Conservation (phyloP, 2,797 vertebrate species). For the Crax fasciolata region DNA sequence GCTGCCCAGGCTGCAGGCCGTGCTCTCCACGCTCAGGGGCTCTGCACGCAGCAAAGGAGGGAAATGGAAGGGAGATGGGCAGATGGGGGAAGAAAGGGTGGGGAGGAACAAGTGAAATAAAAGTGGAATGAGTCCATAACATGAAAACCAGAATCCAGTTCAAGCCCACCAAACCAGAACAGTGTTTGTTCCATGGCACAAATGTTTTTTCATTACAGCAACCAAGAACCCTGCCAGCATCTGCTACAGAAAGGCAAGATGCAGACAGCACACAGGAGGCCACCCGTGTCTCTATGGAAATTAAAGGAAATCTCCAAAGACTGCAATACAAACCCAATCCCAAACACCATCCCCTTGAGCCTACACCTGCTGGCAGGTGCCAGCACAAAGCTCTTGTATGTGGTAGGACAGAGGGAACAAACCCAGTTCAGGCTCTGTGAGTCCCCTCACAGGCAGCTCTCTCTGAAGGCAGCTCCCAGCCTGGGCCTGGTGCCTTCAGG, state of each 20-base stretch:
- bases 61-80: accelerated
- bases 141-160: neutral
- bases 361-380: neutral
- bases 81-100: too few species aligned
- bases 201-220: neutral
- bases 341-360: neutral
- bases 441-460: neutral
- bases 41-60: constrained; percentile 24
- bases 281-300: constrained; percentile 56
- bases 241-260: neutral
- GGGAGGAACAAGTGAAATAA: neutral
- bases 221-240: neutral
- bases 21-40: constrained; percentile 61
- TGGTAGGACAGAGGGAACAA: accelerated
- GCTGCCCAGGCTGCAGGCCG: constrained; percentile 58
- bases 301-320: constrained; percentile 21
- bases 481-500: neutral
- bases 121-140: neutral
- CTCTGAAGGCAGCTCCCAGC: neutral
- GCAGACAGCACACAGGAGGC: constrained; percentile 27
- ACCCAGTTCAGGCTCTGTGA: neutral
- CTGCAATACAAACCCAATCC: neutral
- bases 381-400: neutral
- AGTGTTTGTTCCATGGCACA: neutral
- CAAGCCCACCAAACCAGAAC: neutral